Conservation (phyloP, 2,888 invertebrate species). For the Trichopoda pennipes region DNA sequence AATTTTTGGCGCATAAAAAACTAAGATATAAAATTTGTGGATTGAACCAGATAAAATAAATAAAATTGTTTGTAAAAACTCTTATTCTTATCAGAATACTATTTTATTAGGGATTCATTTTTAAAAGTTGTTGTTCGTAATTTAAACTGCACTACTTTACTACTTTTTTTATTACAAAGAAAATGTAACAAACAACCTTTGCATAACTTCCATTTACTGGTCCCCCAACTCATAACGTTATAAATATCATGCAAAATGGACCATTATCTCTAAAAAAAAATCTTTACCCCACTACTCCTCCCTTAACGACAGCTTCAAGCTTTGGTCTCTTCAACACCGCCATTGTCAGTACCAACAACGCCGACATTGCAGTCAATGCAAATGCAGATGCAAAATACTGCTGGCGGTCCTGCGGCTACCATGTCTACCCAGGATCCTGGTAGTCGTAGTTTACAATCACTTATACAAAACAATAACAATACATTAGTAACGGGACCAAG, state of each 20-base stretch:
- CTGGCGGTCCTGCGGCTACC: slow-evolving; percentile 66
- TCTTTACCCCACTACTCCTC: slow-evolving; percentile 38
- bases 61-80: no score
- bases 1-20: no score
- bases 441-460: slow-evolving; percentile 78
- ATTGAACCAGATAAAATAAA: no score
- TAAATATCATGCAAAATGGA: slow-evolving; percentile 41
- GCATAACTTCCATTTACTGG: neutral
- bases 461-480: slow-evolving; percentile 75
- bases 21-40: no score
- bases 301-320: slow-evolving; percentile 79
- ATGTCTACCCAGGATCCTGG: slow-evolving; percentile 73
- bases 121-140: neutral
- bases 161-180: slow-evolving; percentile 45
- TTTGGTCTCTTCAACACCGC: slow-evolving; percentile 80
- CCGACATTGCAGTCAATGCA: slow-evolving; percentile 80
- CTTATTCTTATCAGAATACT: no score
- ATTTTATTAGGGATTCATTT: no score
- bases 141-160: slow-evolving; percentile 32
- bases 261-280: slow-evolving; percentile 21
- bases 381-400: slow-evolving; percentile 78
- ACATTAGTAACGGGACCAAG: slow-evolving; percentile 73
- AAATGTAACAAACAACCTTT: slow-evolving; percentile 46
- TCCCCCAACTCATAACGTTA: slow-evolving; percentile 30
- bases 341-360: slow-evolving; percentile 79